These are phyloP conservation scores for Equus przewalskii DNA, from an alignment of 2,113 vertebrate species.

Conservation along the genomic window DNA sequence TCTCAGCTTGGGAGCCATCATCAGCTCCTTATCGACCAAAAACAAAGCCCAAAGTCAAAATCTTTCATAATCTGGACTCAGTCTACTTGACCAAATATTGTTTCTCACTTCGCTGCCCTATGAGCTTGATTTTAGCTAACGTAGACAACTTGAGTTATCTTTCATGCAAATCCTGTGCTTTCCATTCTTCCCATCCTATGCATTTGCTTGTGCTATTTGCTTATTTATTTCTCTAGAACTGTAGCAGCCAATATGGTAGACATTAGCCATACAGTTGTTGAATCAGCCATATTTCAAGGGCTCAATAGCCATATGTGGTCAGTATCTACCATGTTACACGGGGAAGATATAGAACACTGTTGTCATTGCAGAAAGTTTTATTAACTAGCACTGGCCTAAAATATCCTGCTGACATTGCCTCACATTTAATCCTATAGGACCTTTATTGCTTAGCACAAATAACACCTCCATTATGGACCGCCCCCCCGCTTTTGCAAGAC, in stretches of 20 bases:
- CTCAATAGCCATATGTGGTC: neutral
- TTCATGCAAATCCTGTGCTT: neutral
- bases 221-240: constrained; percentile 10
- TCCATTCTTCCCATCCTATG: neutral
- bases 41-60: neutral
- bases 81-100: neutral
- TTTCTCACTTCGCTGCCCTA: neutral
- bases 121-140: neutral
- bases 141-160: neutral
- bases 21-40: neutral
- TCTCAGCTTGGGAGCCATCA: neutral
- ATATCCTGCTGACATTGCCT: neutral
- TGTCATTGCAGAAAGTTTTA: neutral
- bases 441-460: neutral
- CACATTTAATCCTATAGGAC: neutral
- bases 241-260: neutral
- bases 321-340: neutral
- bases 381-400: neutral
- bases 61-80: neutral
- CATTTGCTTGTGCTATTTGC: neutral
- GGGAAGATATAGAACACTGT: neutral
- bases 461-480: neutral
- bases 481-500: neutral
- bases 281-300: neutral
- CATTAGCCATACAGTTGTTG: neutral